Base-by-base conservation (phyloP, 2,797 vertebrate genomes). In the Urosaurus nigricauda region DNA sequence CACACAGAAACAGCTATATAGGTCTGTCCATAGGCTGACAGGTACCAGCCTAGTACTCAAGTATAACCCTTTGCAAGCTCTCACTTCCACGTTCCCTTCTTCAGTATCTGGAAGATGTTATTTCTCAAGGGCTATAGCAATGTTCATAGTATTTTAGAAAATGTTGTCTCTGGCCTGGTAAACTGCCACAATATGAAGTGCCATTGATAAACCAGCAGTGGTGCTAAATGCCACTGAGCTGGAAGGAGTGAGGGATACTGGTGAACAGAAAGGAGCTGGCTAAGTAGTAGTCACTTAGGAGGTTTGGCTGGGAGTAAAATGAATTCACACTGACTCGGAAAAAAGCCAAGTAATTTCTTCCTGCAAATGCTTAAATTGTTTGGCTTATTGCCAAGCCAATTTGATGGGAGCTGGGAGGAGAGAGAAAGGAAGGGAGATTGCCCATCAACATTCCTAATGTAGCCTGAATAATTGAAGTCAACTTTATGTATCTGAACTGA, bases 401-500 rank as follows among this genome's bases (percentile, higher is more conserved):
- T 56, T 80, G 79, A n/a, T 80, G 51, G 58, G 79, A 80, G 12
- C 53, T 80, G 16, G 32, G 53, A 35, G 56, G 65, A 11, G 63
- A 65, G 63, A 21, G 63, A 21, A 65, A 12, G 8, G 51, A 12
- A 19, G 5, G 35, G 37, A 81, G 17, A 21, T 40, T 81, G 56
- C 56, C 21, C 32, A 81, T 81, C 79, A 60, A 24, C 19, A 40
- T 73, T 56, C 68, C 47, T 84, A 35, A 58, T 56, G 70, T 56
- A 53, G 65, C 65, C n/a, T 84, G 83, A 51, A 71, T 70, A 70
- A 84, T 12, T 71, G 68, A 71, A 58, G 24, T 35, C n/a, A 56
- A 14, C n/a, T 56, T 74, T 53, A 58, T 81, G 60, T 70, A 81
- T 32, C 56, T 63, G 21, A 88, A 83, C 40, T 63, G 58, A 83